Evolutionary conservation across 1,140 invertebrate species (phyloP), one percentile per base, ranked within the genome.

Genomic region (Thereuonema tuberculata): DNA sequence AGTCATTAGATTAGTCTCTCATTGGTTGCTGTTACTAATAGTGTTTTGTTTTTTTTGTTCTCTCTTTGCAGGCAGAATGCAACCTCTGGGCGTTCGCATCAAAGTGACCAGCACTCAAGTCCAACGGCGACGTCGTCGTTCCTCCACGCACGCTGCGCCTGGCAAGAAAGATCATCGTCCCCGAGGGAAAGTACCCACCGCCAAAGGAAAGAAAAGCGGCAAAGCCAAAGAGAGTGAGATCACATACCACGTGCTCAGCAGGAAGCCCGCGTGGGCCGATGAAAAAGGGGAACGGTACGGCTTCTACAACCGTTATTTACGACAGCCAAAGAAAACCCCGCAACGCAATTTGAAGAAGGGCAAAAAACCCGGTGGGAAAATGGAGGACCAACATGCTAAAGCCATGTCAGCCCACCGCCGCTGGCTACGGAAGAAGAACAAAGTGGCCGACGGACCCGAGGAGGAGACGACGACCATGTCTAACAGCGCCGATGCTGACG

Each of bases 371-470:
- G 2, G 29, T 46, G 25, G 14, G 52, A 52, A 62, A 48, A 29
- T 1, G 1, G n/a, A n/a, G 1, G 15, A 48, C 20, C 17, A 59
- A 66, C 17, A 66, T 24, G 25, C 67, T 47, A 66, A 67, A 53
- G 66, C 54, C 53, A 67, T 65, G 52, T 67, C 61, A n/a, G 63
- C 61, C 48, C 66, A 65, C 37, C 67, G 66, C 31, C 67, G 64
- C 26, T 65, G 63, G 60, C 61, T 27, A 20, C 54, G 15, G 61
- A 57, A n/a, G 61, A 59, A 37, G 43, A 62, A 43, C 48, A 64
- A 60, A 60, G 46, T 60, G 63, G 59, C 25, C 31, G 53, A 31
- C n/a, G 31, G 17, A 26, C 21, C 23, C 21, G 21, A 50, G 48
- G 48, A 50, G 48, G 48, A 50, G 21, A 20, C 3, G 21, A 20